Conservation (phyloP, 2,888 invertebrate genomes). For the Rhopalosiphum nymphaeae region DNA sequence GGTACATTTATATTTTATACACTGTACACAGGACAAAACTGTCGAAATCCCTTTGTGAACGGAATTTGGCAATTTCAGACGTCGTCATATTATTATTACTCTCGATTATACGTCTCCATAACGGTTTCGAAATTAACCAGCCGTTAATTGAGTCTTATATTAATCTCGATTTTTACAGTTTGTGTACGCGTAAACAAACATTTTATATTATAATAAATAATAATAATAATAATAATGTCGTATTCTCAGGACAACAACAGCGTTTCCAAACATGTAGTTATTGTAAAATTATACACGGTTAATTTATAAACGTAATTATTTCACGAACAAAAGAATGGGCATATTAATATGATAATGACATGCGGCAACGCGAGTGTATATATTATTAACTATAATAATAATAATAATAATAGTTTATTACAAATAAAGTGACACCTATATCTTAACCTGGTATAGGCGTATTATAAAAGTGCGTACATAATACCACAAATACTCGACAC, state of each 20-base stretch:
- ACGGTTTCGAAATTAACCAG: constrained; percentile 5
- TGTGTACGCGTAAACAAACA: background rate
- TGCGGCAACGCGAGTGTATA: background rate
- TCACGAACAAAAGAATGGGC: constrained; percentile 38
- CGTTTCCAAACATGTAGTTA: background rate
- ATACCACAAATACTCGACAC: background rate
- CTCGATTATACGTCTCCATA: background rate
- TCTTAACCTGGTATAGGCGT: background rate
- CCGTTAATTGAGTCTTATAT: background rate
- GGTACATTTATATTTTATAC: background rate
- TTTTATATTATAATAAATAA: constrained; percentile 1
- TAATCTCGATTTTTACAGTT: background rate
- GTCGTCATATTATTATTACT: background rate
- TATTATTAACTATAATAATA: background rate
- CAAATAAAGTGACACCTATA: background rate
- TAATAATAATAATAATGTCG: background rate
- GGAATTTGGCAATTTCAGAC: background rate
- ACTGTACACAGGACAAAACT: background rate
- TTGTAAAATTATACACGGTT: constrained; percentile 43
- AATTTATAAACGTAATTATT: constrained; percentile 35
- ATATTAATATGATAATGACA: constrained; percentile 28
- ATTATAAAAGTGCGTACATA: background rate
- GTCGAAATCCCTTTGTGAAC: background rate
- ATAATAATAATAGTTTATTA: background rate
- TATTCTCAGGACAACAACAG: background rate